phyloP scores from a whole-genome alignment of 2,797 vertebrate species.

The Lates japonicus region DNA sequence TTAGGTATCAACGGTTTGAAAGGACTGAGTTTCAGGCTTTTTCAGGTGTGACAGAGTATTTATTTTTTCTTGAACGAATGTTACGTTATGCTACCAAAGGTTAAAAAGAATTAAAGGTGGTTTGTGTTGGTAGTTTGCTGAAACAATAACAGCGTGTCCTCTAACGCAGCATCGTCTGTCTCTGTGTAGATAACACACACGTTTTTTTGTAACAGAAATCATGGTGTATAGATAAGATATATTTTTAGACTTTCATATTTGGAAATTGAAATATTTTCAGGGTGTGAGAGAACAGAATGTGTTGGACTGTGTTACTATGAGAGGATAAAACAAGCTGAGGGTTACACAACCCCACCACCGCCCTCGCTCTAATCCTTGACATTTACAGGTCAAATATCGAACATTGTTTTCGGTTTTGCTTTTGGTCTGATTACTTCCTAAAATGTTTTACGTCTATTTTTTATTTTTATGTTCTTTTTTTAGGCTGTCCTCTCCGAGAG shows the following conservation, averaged over 20 bases:
- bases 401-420: conserved; percentile 28
- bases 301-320: conserved; percentile 75
- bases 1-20: conserved; percentile 80
- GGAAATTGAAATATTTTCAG: conserved; percentile 83
- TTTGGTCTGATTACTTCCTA: not conserved
- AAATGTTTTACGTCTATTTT: conserved; percentile 88
- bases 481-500: conserved; percentile 49
- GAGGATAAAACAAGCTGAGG: conserved; percentile 65
- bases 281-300: conserved; percentile 82
- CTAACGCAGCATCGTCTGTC: conserved; percentile 15
- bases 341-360: not conserved
- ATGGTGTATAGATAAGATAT: conserved; percentile 76
- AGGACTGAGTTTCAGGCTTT: conserved; percentile 71
- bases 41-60: conserved; percentile 86
- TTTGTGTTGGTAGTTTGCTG: conserved; percentile 39
- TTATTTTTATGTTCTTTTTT: conserved; percentile 89
- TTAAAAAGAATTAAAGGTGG: conserved; percentile 53
- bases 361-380: conserved; percentile 6
- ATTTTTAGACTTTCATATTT: conserved; percentile 86
- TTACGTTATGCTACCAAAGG: conserved; percentile 92
- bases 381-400: conserved; percentile 36
- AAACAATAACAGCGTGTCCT: conserved; percentile 28
- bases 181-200: conserved; percentile 61
- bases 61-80: conserved; percentile 88
- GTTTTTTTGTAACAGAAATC: conserved; percentile 71